Percentiles rank a stretch among this genome's conserved stretches.
phyloP scores from a whole-genome alignment of 2,113 vertebrate genomes.

The Chaenogobius annularis region DNA sequence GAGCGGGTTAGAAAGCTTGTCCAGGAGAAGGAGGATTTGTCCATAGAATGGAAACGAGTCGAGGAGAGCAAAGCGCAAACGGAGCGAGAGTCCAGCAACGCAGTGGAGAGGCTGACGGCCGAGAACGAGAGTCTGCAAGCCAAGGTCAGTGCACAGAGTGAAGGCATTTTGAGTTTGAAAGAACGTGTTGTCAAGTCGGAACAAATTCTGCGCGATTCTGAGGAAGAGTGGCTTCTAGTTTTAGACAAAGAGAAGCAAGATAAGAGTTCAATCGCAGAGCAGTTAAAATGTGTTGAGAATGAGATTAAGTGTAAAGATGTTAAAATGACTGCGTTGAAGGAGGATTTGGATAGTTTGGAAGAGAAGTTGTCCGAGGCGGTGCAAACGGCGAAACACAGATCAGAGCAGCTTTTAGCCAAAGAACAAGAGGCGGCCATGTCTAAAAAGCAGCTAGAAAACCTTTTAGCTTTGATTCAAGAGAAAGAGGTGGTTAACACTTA shows the following conservation, averaged over 20 bases:
- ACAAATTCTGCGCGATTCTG: constrained; percentile 79
- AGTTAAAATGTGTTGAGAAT: constrained; percentile 73
- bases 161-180: constrained; percentile 77
- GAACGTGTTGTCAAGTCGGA: constrained; percentile 77
- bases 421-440: constrained; percentile 58
- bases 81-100: constrained; percentile 72
- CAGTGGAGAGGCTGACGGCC: constrained; percentile 71
- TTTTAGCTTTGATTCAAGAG: constrained; percentile 70
- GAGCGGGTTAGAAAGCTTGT: constrained; percentile 57
- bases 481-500: constrained; percentile 70
- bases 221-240: constrained; percentile 81
- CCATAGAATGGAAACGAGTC: constrained; percentile 42
- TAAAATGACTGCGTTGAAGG: constrained; percentile 79
- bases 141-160: constrained; percentile 86
- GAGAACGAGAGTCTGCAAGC: constrained; percentile 81
- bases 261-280: constrained; percentile 74
- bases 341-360: constrained; percentile 80
- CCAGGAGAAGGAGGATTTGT: neutral
- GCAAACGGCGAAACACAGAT: constrained; percentile 66
- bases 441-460: constrained; percentile 75
- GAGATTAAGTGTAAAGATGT: constrained; percentile 79
- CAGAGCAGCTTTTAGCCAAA: constrained; percentile 71
- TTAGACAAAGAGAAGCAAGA: constrained; percentile 77
- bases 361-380: constrained; percentile 73
- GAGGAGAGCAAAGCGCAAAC: constrained; percentile 62